Percentiles rank a stretch among this genome's conserved stretches.
phyloP scores from a whole-genome alignment of 1,140 invertebrate species.

The Mycetomoellerius zeteki region DNA sequence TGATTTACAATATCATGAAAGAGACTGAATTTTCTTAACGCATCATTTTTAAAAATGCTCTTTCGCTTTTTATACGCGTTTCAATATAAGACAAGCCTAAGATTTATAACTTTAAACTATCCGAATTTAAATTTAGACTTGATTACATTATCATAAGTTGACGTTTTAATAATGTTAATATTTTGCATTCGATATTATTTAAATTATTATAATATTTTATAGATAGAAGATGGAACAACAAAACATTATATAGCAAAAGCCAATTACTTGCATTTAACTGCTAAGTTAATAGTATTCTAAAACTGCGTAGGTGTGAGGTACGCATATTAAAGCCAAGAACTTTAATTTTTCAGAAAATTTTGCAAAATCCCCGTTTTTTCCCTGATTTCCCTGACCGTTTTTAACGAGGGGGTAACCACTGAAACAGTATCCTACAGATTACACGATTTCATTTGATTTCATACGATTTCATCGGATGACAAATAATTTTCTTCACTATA shows the following conservation, averaged over 20 bases:
- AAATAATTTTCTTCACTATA: too few relatives aligned
- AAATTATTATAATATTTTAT: background rate
- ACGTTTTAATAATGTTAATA: background rate
- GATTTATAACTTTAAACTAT: background rate
- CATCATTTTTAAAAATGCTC: background rate
- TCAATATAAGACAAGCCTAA: background rate
- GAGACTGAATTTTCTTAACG: background rate
- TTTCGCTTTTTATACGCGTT: background rate
- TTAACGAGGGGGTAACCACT: too few relatives aligned
- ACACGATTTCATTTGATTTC: too few relatives aligned
- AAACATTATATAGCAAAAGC: background rate
- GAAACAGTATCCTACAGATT: too few relatives aligned
- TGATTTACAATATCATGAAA: background rate
- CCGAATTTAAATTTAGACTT: background rate
- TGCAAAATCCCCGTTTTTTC: too few relatives aligned
- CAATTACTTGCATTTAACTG: too few relatives aligned
- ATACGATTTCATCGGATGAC: too few relatives aligned
- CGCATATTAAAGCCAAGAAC: too few relatives aligned
- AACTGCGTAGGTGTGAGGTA: too few relatives aligned
- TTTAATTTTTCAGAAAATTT: too few relatives aligned
- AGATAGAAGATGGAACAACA: background rate
- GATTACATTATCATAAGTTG: background rate
- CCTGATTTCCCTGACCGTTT: too few relatives aligned
- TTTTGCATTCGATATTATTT: background rate
- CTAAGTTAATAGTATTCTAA: too few relatives aligned